phyloP scores from a whole-genome alignment of 2,113 vertebrate species.

The Grallaria varia region DNA sequence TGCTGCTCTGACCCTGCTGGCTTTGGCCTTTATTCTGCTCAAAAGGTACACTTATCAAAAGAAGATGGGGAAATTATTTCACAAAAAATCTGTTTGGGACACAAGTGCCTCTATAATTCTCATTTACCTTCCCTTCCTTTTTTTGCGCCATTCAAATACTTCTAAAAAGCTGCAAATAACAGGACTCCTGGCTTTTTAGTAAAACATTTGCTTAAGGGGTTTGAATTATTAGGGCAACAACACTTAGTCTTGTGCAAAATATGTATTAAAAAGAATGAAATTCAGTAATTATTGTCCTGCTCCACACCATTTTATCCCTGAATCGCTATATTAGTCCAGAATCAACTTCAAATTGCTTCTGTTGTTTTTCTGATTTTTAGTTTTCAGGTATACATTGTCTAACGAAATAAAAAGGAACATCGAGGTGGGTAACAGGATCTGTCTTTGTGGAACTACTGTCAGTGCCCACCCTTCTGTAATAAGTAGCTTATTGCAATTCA shows the following conservation, averaged over 20 bases:
- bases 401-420: neutral
- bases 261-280: neutral
- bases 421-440: neutral
- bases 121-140: neutral
- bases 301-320: neutral
- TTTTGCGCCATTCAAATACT: neutral
- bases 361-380: neutral
- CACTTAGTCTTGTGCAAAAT: neutral
- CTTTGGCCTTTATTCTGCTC: neutral
- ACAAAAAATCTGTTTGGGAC: neutral
- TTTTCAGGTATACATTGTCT: neutral
- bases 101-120: neutral
- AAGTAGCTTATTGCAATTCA: neutral
- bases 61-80: neutral
- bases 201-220: neutral
- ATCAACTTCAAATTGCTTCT: neutral
- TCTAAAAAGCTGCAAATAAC: neutral
- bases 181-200: accelerated
- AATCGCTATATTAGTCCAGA: neutral
- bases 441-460: neutral
- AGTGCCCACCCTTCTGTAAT: neutral
- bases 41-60: neutral
- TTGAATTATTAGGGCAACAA: neutral
- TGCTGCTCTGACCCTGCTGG: neutral
- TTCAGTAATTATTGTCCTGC: neutral